Evolutionary conservation across 2,888 invertebrate species (phyloP).

Genomic region (Crepidodera aurea): DNA sequence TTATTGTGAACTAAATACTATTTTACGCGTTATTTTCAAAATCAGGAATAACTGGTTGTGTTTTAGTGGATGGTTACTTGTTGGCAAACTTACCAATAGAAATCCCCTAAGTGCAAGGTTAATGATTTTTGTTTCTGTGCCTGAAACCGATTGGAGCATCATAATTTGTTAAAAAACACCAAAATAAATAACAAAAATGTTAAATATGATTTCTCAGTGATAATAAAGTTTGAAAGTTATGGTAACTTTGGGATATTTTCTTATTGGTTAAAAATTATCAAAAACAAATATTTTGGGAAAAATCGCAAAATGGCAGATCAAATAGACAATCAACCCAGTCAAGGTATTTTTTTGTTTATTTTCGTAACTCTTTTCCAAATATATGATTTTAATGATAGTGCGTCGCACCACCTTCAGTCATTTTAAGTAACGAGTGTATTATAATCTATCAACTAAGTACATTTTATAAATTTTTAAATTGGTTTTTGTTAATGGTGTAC

Average conservation of each 20-base stretch:
- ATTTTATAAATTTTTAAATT: background rate
- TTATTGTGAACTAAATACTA: too few species aligned
- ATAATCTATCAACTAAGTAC: too few species aligned
- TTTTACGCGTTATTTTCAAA: too few species aligned
- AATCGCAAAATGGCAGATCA: constrained; percentile 73
- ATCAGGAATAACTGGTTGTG: too few species aligned
- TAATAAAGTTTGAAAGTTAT: constrained; percentile 24
- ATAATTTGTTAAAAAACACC: constrained; percentile 5
- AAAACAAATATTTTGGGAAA: constrained; percentile 13
- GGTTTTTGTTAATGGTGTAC: background rate
- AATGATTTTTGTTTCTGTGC: constrained; percentile 29
- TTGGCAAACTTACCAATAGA: background rate
- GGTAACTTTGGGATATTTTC: constrained; percentile 16
- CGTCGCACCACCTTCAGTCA: background rate
- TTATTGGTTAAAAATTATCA: constrained; percentile 23
- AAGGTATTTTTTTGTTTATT: constrained; percentile 44
- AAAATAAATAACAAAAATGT: constrained; percentile 13
- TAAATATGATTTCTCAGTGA: constrained; percentile 4
- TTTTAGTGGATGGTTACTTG: background rate
- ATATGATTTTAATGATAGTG: constrained; percentile 3
- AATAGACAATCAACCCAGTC: constrained; percentile 72
- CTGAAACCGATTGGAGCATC: background rate
- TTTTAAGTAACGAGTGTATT: background rate
- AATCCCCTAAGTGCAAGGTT: constrained; percentile 21
- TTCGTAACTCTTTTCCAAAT: constrained; percentile 21